A percentile compares a stretch with the other conserved stretches of the same genome.
Evolutionary conservation across 1,140 invertebrate genomes (phyloP).

Genomic region (Berghia stephanieae): DNA sequence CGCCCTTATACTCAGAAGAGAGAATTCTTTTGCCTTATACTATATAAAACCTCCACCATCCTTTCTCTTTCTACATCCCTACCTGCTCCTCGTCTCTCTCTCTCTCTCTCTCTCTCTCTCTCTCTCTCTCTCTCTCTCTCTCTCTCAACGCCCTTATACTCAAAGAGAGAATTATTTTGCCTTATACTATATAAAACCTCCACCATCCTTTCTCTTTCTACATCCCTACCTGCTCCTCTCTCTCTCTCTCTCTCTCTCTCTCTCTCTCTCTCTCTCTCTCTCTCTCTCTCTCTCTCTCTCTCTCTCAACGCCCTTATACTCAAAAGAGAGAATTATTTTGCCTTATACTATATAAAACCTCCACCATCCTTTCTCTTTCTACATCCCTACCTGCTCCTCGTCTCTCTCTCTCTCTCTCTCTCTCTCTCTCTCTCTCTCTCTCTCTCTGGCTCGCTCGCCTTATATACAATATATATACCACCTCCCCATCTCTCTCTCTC

Average conservation of each 20-base stretch:
- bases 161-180: not conserved
- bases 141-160: not conserved
- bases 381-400: not conserved
- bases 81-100: not conserved
- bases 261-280: constrained; percentile 12
- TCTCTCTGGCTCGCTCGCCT: not conserved
- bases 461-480: not conserved
- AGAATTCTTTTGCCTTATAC: too few species aligned
- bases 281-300: constrained; percentile 15
- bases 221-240: not conserved
- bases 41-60: too few species aligned
- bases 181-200: not conserved
- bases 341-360: not conserved
- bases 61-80: too few species aligned
- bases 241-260: too few species aligned
- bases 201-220: not conserved
- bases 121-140: constrained; percentile 19
- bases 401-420: not conserved
- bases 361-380: not conserved
- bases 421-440: not conserved
- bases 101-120: constrained; percentile 21
- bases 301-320: not conserved
- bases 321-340: not conserved
- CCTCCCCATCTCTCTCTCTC: not conserved
- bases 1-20: not conserved